Evolutionary conservation across 2,888 invertebrate genomes (phyloP).

Genomic region (Julus scandinavius): DNA sequence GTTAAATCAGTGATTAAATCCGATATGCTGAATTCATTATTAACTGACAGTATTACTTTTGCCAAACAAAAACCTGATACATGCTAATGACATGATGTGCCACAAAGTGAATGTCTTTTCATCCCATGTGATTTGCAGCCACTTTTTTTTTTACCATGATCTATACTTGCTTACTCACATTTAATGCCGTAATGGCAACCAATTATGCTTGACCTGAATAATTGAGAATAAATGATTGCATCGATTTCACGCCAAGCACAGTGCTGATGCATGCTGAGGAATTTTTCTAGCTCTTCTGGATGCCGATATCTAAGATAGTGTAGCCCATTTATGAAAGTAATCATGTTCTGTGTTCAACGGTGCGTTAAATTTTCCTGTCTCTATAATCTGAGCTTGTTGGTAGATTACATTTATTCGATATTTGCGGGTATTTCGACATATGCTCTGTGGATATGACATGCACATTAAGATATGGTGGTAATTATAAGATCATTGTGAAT

Average conservation of each 20-base stretch:
- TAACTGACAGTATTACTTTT: not conserved
- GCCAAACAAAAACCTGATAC: not conserved
- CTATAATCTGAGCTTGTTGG: conserved; percentile 24
- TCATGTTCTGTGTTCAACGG: not conserved
- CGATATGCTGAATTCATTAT: not conserved
- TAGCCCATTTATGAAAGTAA: conserved; percentile 28
- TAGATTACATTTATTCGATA: conserved; percentile 39
- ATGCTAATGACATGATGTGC: not conserved
- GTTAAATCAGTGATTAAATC: too few species aligned
- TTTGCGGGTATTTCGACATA: not conserved
- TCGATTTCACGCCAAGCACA: conserved; percentile 14
- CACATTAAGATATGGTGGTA: not conserved
- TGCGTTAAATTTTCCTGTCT: conserved; percentile 27
- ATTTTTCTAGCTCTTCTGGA: conserved; percentile 9
- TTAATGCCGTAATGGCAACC: conserved; percentile 7
- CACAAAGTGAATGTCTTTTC: not conserved
- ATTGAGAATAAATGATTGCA: not conserved
- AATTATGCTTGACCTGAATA: conserved; percentile 39
- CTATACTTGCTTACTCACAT: not conserved
- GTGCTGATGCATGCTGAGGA: not conserved
- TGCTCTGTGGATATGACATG: not conserved
- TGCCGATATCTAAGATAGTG: conserved; percentile 19
- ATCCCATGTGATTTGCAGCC: not conserved
- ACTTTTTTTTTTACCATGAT: not conserved
- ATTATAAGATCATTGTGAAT: not conserved